These are phyloP conservation scores for Pogonomyrmex californicus DNA, from an alignment of 1,140 invertebrate species.

Conservation along the genomic window DNA sequence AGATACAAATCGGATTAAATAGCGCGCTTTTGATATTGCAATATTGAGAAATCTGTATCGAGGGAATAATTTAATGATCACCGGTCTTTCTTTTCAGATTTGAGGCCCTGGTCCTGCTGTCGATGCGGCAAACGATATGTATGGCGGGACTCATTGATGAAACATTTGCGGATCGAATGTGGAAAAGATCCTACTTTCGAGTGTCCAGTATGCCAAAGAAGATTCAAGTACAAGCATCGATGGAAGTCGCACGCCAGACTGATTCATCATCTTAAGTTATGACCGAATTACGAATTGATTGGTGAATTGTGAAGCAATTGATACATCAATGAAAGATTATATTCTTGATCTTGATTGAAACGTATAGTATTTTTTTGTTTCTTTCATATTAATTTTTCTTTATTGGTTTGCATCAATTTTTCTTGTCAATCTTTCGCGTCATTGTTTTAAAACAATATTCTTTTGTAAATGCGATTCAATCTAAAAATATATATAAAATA, in stretches of 20 bases:
- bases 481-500: no score
- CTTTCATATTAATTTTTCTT: neutral
- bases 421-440: neutral
- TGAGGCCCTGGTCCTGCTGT: slow-evolving; percentile 79
- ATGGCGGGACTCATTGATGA: slow-evolving; percentile 85
- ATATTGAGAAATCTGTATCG: neutral
- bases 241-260: slow-evolving; percentile 84
- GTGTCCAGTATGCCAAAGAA: slow-evolving; percentile 86
- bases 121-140: slow-evolving; percentile 85
- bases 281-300: slow-evolving; percentile 29
- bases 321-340: neutral
- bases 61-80: slow-evolving; percentile 26
- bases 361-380: neutral
- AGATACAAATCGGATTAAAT: slow-evolving; percentile 25
- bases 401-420: neutral
- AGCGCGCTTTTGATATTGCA: slow-evolving; percentile 40
- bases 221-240: slow-evolving; percentile 87
- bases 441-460: neutral
- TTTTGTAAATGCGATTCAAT: neutral
- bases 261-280: slow-evolving; percentile 77
- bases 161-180: slow-evolving; percentile 88
- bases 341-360: neutral
- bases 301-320: neutral
- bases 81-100: slow-evolving; percentile 62
- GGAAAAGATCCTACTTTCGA: slow-evolving; percentile 87